Evolutionary conservation across 2,888 invertebrate genomes (phyloP).

Genomic region (Vesta saturnalis): DNA sequence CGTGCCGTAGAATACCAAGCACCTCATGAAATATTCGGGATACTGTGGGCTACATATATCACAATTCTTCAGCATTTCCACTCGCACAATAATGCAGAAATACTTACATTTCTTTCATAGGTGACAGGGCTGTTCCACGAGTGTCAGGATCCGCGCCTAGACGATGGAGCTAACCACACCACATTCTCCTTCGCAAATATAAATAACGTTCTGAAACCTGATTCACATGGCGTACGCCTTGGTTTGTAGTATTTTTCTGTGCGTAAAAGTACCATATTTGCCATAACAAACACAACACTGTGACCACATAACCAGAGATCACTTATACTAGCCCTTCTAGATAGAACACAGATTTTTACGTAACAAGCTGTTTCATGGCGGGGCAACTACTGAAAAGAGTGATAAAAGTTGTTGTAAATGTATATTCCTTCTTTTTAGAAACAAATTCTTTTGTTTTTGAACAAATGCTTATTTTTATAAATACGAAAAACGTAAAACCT

Average conservation of each 20-base stretch:
- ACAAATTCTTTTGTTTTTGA: not conserved
- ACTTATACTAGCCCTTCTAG: not conserved
- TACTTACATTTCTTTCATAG: not conserved
- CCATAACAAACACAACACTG: slow-evolving; percentile 9
- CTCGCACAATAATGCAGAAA: not conserved
- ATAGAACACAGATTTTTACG: not conserved
- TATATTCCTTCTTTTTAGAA: not conserved
- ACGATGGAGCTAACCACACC: not conserved
- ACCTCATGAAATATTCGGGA: not conserved
- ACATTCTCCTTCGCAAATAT: not conserved
- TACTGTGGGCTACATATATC: not conserved
- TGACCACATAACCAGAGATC: not conserved
- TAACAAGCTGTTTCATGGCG: not conserved
- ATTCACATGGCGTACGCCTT: not conserved
- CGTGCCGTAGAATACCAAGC: not conserved
- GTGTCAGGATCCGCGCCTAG: not conserved
- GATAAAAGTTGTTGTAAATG: not conserved
- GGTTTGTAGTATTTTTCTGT: slow-evolving; percentile 5
- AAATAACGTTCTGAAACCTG: not conserved
- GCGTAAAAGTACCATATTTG: not conserved
- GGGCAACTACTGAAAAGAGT: not conserved
- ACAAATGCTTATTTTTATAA: slow-evolving; percentile 2
- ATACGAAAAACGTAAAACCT: not conserved
- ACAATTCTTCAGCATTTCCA: not conserved
- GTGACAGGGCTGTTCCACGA: not conserved